Evolutionary conservation across 2,113 vertebrate species (phyloP).

Genomic region (Chionodraco myersi): DNA sequence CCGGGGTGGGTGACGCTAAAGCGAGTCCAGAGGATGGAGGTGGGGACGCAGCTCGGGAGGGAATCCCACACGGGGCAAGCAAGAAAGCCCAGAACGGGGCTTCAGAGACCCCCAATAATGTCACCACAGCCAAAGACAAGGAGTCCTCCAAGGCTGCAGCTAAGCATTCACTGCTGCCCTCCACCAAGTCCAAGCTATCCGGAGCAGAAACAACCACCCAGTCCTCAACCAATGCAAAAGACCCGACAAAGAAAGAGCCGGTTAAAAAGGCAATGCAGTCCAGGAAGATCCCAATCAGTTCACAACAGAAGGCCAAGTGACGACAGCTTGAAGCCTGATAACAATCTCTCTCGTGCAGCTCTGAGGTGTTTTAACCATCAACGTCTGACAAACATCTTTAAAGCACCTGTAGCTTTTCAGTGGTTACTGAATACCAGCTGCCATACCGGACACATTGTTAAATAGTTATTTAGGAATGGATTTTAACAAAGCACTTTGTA

Average conservation of each 20-base stretch:
- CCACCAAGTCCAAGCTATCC: constrained; percentile 91
- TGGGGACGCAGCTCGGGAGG: constrained; percentile 58
- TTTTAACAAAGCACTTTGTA: constrained; percentile 85
- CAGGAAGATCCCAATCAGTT: constrained; percentile 90
- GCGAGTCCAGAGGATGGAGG: constrained; percentile 74
- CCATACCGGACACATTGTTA: constrained; percentile 70
- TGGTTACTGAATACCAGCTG: constrained; percentile 72
- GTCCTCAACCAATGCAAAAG: constrained; percentile 84
- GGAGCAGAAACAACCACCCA: constrained; percentile 80
- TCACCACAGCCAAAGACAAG: constrained; percentile 83
- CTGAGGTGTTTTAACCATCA: constrained; percentile 69
- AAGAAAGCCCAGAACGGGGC: constrained; percentile 80
- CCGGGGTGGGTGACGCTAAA: constrained; percentile 71
- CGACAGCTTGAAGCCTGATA: constrained; percentile 6
- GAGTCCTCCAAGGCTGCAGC: constrained; percentile 83
- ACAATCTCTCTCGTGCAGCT: constrained; percentile 85
- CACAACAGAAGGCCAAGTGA: constrained; percentile 94
- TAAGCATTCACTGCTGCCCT: constrained; percentile 89
- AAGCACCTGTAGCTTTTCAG: constrained; percentile 70
- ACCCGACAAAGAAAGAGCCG: constrained; percentile 77
- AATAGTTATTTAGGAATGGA: constrained; percentile 75
- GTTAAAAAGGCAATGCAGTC: constrained; percentile 86
- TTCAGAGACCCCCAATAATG: constrained; percentile 70
- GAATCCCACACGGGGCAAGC: constrained; percentile 38
- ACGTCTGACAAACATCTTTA: constrained; percentile 53